These are phyloP conservation scores for Mantis religiosa DNA, from an alignment of 2,888 invertebrate genomes.

Conservation along the genomic window DNA sequence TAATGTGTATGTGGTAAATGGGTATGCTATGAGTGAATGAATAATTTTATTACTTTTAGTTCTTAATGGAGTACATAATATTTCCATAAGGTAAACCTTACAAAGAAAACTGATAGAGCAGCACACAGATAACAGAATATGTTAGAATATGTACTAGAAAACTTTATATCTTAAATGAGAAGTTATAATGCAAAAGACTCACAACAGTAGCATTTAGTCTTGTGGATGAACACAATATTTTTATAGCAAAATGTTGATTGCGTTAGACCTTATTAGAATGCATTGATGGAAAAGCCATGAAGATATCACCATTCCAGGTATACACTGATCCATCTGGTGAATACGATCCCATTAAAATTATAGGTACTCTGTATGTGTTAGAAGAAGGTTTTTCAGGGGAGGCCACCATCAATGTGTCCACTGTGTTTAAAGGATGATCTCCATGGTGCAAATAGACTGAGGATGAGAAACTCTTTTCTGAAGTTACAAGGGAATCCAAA, in stretches of 20 bases:
- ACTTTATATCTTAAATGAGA: too few relatives aligned
- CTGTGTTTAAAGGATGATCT: background rate
- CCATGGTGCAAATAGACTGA: background rate
- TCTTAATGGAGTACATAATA: too few relatives aligned
- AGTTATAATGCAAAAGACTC: too few relatives aligned
- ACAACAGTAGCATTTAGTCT: background rate
- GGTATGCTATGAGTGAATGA: too few relatives aligned
- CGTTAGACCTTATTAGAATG: background rate
- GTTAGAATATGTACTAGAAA: too few relatives aligned
- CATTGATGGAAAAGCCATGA: background rate
- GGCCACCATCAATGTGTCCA: background rate
- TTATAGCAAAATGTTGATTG: background rate
- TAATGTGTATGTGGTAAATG: too few relatives aligned
- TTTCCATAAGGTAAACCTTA: too few relatives aligned
- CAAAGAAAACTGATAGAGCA: too few relatives aligned
- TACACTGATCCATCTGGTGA: constrained; percentile 5
- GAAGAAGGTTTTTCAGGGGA: background rate
- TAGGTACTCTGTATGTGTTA: background rate
- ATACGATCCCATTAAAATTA: constrained; percentile 27
- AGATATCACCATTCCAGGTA: background rate
- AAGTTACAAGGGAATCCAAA: background rate
- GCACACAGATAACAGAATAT: too few relatives aligned
- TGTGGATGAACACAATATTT: background rate
- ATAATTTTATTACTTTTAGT: too few relatives aligned
- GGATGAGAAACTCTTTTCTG: background rate